These are phyloP conservation scores for Drosophila planitibia DNA, from an alignment of 2,888 invertebrate species.

Conservation along the genomic window DNA sequence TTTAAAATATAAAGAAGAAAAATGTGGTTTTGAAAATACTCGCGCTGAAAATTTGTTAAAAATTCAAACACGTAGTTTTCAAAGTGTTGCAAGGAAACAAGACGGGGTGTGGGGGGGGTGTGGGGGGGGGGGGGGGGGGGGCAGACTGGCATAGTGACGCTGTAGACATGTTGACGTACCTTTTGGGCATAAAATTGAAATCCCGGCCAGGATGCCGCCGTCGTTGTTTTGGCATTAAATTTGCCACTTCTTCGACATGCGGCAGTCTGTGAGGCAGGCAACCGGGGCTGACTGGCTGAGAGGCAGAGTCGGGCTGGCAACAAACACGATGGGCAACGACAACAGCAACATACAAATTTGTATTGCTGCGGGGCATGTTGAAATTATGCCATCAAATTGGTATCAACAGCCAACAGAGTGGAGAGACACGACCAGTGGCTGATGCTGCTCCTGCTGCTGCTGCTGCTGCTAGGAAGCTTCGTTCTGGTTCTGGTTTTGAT, in stretches of 20 bases:
- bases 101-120: not conserved
- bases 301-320: conserved; percentile 29
- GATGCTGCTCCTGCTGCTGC: conserved; percentile 35
- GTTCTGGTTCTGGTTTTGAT: conserved; percentile 41
- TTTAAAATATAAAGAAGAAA: not conserved
- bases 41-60: not conserved
- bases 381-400: conserved; percentile 86
- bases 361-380: conserved; percentile 82
- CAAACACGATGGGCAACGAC: conserved; percentile 58
- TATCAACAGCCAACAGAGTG: conserved; percentile 74
- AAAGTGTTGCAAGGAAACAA: conserved; percentile 1
- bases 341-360: conserved; percentile 78
- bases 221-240: conserved; percentile 77
- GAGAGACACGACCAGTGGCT: conserved; percentile 33
- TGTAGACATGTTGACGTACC: conserved; percentile 77
- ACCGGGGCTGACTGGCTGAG: conserved; percentile 2
- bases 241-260: conserved; percentile 78
- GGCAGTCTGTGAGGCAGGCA: conserved; percentile 24
- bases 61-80: not conserved
- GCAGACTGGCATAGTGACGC: conserved; percentile 3
- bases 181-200: conserved; percentile 82
- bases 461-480: conserved; percentile 25
- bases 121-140: not conserved
- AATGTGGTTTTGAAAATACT: not conserved
- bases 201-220: conserved; percentile 74